These are phyloP conservation scores for Metaphire vulgaris DNA, from an alignment of 1,140 invertebrate genomes.

Conservation along the genomic window DNA sequence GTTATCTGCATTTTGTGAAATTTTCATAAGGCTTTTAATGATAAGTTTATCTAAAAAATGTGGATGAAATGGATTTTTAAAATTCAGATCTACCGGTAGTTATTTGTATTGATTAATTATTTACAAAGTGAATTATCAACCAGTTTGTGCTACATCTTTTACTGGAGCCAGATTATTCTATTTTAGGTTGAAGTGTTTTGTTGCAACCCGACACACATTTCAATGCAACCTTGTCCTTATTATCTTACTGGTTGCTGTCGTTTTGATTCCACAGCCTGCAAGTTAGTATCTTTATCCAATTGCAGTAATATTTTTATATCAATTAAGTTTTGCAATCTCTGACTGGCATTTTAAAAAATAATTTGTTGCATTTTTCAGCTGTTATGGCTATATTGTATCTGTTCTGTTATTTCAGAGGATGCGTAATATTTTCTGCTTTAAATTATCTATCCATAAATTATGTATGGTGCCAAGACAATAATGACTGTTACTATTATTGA, in stretches of 20 bases:
- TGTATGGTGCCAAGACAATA: too few relatives aligned
- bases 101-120: not conserved
- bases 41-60: not conserved
- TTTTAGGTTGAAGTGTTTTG: not conserved
- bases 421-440: too few relatives aligned
- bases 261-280: not conserved
- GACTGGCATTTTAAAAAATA: too few relatives aligned
- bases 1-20: too few relatives aligned
- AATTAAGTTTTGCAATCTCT: too few relatives aligned
- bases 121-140: not conserved
- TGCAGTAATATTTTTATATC: too few relatives aligned
- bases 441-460: too few relatives aligned
- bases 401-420: too few relatives aligned
- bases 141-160: not conserved
- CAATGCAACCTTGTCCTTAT: not conserved
- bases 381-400: too few relatives aligned
- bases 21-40: not conserved
- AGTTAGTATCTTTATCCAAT: not conserved
- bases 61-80: not conserved
- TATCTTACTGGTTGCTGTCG: not conserved
- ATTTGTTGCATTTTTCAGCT: too few relatives aligned
- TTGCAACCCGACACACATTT: not conserved
- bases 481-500: too few relatives aligned
- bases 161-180: not conserved
- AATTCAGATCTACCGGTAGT: not conserved